A percentile compares a stretch with the other conserved stretches of the same genome.
Conservation (phyloP, 2,888 invertebrate genomes). For the Auanema sp. region DNA sequence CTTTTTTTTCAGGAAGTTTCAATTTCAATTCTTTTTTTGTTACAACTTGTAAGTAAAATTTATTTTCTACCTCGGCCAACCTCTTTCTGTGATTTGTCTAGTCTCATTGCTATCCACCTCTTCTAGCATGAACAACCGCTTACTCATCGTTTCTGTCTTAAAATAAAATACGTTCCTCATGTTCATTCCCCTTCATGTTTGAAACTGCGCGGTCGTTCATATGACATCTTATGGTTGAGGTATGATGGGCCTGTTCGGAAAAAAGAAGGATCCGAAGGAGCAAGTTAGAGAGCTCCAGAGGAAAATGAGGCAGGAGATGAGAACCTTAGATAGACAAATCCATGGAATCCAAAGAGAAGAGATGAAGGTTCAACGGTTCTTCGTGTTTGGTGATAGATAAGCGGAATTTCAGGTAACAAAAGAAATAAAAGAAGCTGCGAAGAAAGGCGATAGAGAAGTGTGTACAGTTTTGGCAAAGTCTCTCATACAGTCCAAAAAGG, state of each 20-base stretch:
- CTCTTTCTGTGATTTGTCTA: too few relatives aligned
- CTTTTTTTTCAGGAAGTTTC: too few relatives aligned
- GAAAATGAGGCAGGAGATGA: conserved; percentile 75
- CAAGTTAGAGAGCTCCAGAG: conserved; percentile 90
- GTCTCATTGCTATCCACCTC: too few relatives aligned
- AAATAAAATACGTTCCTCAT: too few relatives aligned
- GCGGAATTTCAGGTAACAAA: conserved; percentile 72
- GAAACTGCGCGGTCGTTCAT: too few relatives aligned
- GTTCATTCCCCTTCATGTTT: too few relatives aligned
- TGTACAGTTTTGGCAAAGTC: conserved; percentile 71
- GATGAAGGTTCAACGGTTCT: conserved; percentile 74
- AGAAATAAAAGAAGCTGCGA: conserved; percentile 90
- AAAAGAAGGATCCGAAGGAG: conserved; percentile 63
- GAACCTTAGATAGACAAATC: conserved; percentile 90
- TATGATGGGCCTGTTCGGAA: conserved; percentile 64
- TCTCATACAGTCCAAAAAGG: conserved; percentile 66
- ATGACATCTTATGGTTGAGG: neutral
- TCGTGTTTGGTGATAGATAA: neutral
- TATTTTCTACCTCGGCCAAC: too few relatives aligned
- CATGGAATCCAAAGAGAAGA: conserved; percentile 89
- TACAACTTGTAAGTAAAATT: too few relatives aligned
- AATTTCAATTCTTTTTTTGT: too few relatives aligned
- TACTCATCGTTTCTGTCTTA: too few relatives aligned
- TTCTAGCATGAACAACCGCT: too few relatives aligned
- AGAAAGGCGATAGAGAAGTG: conserved; percentile 89